A percentile compares a stretch with the other conserved stretches of the same genome.
Evolutionary conservation across 2,113 vertebrate genomes (phyloP).

Genomic region (Platysternon megacephalum): DNA sequence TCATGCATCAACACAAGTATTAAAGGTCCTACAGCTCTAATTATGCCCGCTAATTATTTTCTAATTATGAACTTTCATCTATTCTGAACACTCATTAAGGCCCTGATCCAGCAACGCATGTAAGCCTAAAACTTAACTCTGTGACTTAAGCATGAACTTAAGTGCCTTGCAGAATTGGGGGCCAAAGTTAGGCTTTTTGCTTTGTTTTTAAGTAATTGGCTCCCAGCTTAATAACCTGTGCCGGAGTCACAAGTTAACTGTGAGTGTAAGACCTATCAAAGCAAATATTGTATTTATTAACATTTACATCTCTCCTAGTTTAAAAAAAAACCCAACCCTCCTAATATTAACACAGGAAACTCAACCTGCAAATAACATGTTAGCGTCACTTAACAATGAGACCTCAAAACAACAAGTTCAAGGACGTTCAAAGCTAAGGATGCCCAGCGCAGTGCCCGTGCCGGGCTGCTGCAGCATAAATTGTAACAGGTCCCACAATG

Average conservation of each 20-base stretch:
- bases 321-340: neutral
- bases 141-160: neutral
- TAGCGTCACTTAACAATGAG: neutral
- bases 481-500: neutral
- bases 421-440: neutral
- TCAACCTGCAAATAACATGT: neutral
- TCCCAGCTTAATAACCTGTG: neutral
- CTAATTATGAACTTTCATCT: too few relatives aligned
- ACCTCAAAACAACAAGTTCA: neutral
- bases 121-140: neutral
- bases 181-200: neutral
- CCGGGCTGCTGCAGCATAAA: neutral
- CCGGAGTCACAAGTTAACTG: neutral
- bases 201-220: neutral
- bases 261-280: neutral
- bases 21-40: too few relatives aligned
- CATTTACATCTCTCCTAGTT: neutral
- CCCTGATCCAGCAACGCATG: neutral
- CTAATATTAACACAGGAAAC: neutral
- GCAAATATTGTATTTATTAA: neutral
- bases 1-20: too few relatives aligned
- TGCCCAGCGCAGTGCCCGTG: too few relatives aligned
- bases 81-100: too few relatives aligned
- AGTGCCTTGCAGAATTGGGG: neutral
- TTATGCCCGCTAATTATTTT: too few relatives aligned